Base-by-base conservation (phyloP, 2,113 vertebrate genomes). In the Dromas ardeola region DNA sequence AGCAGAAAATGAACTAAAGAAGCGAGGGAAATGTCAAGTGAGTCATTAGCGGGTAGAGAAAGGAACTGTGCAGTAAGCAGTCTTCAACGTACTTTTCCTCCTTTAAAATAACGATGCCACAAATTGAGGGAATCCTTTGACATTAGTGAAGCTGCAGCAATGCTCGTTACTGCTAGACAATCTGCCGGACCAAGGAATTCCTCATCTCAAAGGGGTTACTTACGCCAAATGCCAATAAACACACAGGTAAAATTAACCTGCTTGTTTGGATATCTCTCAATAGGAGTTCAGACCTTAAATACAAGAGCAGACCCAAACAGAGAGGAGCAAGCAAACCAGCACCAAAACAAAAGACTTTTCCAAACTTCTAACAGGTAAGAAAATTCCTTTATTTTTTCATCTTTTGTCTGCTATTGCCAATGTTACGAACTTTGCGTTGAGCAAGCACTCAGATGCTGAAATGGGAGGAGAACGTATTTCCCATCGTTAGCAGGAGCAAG, bases 21-120 rank as follows among this genome's bases (percentile, higher is more conserved):
- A 59, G 50, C 20, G 82, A 90, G n/a, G 45, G 74, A 95, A 95
- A 91, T 73, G 70, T 90, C 91, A 95, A 94, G 81, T 82, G 78
- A 95, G 84, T 94, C 89, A 95, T 93, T 83, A 95, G 73, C 2
- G 11, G 61, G 47, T 34, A 43, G 62, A 81, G 66, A 79, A 92
- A 90, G 58, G 58, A 88, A 62, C 45, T 2, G 7, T 53, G 22
- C 11, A 22, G 94, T 86, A 96, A 94, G 94, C 80, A 89, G 90
- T 14, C 55, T 95, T 91, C 91, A 84, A 70, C 26, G 47, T 19
- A 62, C 81, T 91, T 63, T 88, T 72, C 32, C 74, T 72, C 58
- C 76, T 80, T 90, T 95, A 91, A 94, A 85, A 95, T 86, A 86
- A 95, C 1, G 34, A 82, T 55, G 49, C 34, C 58, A 94, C 38